Conservation (phyloP, 2,113 vertebrate species). For the Collichthys lucidus region DNA sequence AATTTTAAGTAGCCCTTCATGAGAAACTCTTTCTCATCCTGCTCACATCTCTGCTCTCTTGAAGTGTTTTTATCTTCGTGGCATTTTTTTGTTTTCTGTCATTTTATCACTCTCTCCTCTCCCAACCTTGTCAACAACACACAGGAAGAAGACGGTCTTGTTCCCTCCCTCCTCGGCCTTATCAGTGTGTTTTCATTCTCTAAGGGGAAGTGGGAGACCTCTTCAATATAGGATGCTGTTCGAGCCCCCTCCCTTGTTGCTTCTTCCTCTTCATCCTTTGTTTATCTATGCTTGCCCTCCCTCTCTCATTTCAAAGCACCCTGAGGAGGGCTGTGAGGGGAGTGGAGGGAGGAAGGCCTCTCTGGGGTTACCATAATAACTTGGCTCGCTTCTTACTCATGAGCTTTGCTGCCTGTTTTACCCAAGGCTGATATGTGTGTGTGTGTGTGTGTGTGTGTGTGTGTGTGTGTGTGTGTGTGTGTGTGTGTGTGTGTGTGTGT, state of each 20-base stretch:
- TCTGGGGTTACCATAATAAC: constrained; percentile 77
- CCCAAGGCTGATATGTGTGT: constrained; percentile 19
- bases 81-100: neutral
- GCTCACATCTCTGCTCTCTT: neutral
- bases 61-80: neutral
- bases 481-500: constrained; percentile 32
- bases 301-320: constrained; percentile 79
- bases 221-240: constrained; percentile 65
- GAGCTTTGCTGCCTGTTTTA: constrained; percentile 58
- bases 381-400: constrained; percentile 43
- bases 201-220: constrained; percentile 53
- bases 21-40: neutral
- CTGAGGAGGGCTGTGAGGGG: constrained; percentile 56
- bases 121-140: constrained; percentile 23
- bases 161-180: constrained; percentile 24
- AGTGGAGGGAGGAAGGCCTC: constrained; percentile 66
- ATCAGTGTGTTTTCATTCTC: constrained; percentile 68
- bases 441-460: too few relatives aligned
- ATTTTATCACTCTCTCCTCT: neutral
- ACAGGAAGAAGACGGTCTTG: constrained; percentile 50
- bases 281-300: constrained; percentile 70
- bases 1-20: neutral
- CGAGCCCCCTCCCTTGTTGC: neutral
- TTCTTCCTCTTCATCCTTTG: constrained; percentile 63
- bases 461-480: constrained; percentile 20